Conservation (phyloP, 2,797 vertebrate genomes). For the Clamator glandarius region DNA sequence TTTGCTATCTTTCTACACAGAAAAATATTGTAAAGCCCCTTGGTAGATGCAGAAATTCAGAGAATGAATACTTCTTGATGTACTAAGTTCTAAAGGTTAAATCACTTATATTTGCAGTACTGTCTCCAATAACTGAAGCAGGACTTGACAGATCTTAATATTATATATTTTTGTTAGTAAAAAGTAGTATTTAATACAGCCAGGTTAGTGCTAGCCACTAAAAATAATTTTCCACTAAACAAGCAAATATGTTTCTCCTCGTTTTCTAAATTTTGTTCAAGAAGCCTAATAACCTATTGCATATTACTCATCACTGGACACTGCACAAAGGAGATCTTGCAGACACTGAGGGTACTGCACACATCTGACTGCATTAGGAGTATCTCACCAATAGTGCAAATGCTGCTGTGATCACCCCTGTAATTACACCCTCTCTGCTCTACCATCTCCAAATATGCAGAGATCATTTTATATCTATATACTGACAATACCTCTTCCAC, state of each 20-base stretch:
- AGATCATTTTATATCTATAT: background rate
- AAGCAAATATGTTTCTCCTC: background rate
- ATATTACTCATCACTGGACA: background rate
- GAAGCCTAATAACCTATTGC: background rate
- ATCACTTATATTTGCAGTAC: background rate
- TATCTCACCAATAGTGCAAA: background rate
- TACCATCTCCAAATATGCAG: background rate
- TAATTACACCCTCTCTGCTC: background rate
- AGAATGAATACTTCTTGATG: background rate
- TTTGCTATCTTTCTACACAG: background rate
- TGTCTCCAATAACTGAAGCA: background rate
- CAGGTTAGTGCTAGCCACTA: background rate
- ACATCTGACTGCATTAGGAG: background rate
- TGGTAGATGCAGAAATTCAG: background rate
- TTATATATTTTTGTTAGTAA: background rate
- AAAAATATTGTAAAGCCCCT: background rate
- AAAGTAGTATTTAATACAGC: background rate
- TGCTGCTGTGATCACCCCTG: background rate
- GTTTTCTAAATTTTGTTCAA: background rate
- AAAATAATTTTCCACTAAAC: background rate
- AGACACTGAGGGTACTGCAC: background rate
- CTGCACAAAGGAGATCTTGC: background rate
- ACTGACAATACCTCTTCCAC: background rate
- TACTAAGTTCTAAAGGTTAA: background rate
- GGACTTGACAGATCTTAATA: background rate